Conservation (phyloP, 2,888 invertebrate species). For the Fabriciana adippe region DNA sequence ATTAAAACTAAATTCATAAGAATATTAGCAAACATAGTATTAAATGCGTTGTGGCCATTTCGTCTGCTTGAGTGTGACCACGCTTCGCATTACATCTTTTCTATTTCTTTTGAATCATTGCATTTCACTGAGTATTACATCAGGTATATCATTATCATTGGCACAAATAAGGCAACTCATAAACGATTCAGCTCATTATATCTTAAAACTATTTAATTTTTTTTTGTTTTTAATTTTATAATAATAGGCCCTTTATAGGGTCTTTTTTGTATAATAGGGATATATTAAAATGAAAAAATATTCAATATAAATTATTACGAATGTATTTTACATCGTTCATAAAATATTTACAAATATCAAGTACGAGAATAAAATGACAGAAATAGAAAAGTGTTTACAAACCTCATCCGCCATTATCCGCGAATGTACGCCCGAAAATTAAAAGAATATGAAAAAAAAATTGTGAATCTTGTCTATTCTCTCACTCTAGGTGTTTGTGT, state of each 20-base stretch:
- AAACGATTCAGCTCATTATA: neutral
- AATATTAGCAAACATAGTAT: slow-evolving; percentile 15
- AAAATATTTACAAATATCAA: neutral
- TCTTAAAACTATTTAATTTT: too few species aligned
- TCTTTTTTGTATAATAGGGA: too few species aligned
- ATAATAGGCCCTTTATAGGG: too few species aligned
- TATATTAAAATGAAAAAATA: too few species aligned
- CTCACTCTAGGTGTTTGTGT: slow-evolving; percentile 91
- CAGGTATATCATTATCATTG: neutral
- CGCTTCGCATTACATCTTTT: slow-evolving; percentile 31
- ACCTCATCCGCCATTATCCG: slow-evolving; percentile 42
- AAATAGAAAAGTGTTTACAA: slow-evolving; percentile 46
- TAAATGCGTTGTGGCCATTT: slow-evolving; percentile 10
- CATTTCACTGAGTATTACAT: slow-evolving; percentile 5
- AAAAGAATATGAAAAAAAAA: slow-evolving; percentile 35
- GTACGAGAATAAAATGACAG: slow-evolving; percentile 17
- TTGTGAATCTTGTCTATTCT: slow-evolving; percentile 67
- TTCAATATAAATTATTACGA: too few species aligned
- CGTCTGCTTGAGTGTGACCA: slow-evolving; percentile 20
- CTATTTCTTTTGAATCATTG: slow-evolving; percentile 36
- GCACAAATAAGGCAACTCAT: neutral
- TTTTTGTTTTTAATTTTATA: too few species aligned
- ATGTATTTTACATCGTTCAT: too few species aligned
- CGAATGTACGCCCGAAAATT: slow-evolving; percentile 49
- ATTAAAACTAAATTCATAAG: neutral